Percentiles rank a stretch among this genome's conserved stretches.
phyloP scores from a whole-genome alignment of 2,797 vertebrate species.

The Phataginus tricuspis region DNA sequence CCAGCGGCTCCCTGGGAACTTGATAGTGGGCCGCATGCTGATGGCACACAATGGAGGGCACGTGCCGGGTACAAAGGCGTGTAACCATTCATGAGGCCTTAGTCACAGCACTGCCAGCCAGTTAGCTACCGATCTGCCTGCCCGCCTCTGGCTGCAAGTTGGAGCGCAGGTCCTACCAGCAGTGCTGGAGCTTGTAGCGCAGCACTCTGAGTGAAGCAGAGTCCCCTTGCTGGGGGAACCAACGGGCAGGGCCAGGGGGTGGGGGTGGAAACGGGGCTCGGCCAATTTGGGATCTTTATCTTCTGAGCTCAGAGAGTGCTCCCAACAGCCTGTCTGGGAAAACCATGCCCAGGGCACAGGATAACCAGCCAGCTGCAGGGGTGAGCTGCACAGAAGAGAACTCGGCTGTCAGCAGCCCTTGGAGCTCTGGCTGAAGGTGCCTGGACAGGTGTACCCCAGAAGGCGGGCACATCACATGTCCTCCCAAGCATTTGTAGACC shows the following conservation, averaged over 20 bases:
- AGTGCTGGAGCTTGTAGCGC: background rate
- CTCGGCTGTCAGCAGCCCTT: background rate
- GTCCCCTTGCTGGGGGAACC: no score
- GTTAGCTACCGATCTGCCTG: background rate
- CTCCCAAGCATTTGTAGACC: background rate
- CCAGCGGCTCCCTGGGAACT: background rate
- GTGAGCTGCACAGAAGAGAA: background rate
- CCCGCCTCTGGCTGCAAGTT: background rate
- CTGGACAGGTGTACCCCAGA: background rate
- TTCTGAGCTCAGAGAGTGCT: background rate
- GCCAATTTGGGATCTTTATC: background rate
- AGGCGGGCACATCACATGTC: background rate
- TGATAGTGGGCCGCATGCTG: slow-evolving; percentile 39
- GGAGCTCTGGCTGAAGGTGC: background rate
- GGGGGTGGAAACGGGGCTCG: background rate
- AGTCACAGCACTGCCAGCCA: slow-evolving; percentile 8
- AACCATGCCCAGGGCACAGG: background rate
- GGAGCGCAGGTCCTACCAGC: background rate
- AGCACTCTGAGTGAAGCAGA: background rate
- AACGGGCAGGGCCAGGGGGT: background rate
- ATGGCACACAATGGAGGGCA: slow-evolving; percentile 52
- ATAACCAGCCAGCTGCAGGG: background rate
- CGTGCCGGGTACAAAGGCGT: slow-evolving; percentile 63
- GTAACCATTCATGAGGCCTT: background rate
- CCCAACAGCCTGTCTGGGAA: background rate